A percentile compares a stretch with the other conserved stretches of the same genome.
These are phyloP conservation scores for Celastrina argiolus DNA, from an alignment of 2,888 invertebrate species.

Conservation along the genomic window DNA sequence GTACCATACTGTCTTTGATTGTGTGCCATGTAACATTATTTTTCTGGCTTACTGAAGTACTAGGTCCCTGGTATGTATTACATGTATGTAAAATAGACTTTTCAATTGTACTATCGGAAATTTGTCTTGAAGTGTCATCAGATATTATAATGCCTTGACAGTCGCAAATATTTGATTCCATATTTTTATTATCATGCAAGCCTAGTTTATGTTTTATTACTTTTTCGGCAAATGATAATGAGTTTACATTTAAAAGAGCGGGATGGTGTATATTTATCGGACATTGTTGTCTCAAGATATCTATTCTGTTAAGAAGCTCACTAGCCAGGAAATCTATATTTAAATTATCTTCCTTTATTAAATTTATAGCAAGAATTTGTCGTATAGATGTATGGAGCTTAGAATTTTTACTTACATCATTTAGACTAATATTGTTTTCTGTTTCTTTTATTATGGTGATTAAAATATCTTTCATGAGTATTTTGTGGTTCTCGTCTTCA, in stretches of 20 bases:
- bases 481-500: constrained; percentile 39
- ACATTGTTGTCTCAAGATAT: constrained; percentile 29
- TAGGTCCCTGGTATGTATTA: not conserved
- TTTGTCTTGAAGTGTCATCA: not conserved
- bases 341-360: constrained; percentile 37
- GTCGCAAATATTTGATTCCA: too few species aligned
- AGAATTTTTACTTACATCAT: constrained; percentile 34
- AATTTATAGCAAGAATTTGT: constrained; percentile 41
- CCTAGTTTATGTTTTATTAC: not conserved
- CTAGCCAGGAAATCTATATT: constrained; percentile 45
- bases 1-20: constrained; percentile 25
- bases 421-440: constrained; percentile 35
- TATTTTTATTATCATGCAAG: not conserved
- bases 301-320: constrained; percentile 41
- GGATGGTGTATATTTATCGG: constrained; percentile 25
- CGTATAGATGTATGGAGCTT: constrained; percentile 43
- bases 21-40: constrained; percentile 28
- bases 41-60: constrained; percentile 24
- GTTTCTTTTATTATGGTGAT: constrained; percentile 48
- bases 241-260: constrained; percentile 30
- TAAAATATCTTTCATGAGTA: constrained; percentile 44
- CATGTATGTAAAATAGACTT: not conserved
- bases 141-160: not conserved
- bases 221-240: not conserved
- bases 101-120: not conserved